Conservation (phyloP, 2,888 invertebrate genomes). For the Sphecodes monilicornis region DNA sequence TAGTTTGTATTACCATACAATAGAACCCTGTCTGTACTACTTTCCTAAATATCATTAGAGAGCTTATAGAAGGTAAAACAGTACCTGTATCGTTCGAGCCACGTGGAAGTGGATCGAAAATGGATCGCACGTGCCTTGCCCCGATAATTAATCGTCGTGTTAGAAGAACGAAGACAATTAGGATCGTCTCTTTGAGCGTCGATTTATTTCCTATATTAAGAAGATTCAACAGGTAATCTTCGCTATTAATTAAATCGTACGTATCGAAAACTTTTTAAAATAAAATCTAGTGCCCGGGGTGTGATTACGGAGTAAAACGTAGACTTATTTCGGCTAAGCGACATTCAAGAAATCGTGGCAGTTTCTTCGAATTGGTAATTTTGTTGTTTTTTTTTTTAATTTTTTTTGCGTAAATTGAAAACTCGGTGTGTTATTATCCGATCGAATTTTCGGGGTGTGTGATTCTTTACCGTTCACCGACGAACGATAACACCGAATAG, state of each 20-base stretch:
- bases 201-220: constrained; percentile 76
- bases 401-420: constrained; percentile 32
- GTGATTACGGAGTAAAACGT: constrained; percentile 19
- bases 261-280: constrained; percentile 32
- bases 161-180: constrained; percentile 70
- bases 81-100: constrained; percentile 56
- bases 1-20: constrained; percentile 59
- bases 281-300: constrained; percentile 48
- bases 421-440: constrained; percentile 53
- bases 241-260: constrained; percentile 74
- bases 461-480: constrained; percentile 51
- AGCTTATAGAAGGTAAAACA: constrained; percentile 70
- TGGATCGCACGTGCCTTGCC: constrained; percentile 48
- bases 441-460: constrained; percentile 60
- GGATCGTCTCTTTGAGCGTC: constrained; percentile 63
- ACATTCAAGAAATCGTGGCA: constrained; percentile 53
- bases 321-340: constrained; percentile 23
- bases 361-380: constrained; percentile 29
- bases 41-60: constrained; percentile 63
- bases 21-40: constrained; percentile 59
- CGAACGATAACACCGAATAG: constrained; percentile 63
- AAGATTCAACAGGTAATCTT: constrained; percentile 80
- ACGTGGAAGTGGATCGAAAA: constrained; percentile 52
- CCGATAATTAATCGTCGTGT: constrained; percentile 58
- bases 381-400: not conserved